Conservation (phyloP, 1,140 invertebrate genomes). For the Melanaphis sacchari region DNA sequence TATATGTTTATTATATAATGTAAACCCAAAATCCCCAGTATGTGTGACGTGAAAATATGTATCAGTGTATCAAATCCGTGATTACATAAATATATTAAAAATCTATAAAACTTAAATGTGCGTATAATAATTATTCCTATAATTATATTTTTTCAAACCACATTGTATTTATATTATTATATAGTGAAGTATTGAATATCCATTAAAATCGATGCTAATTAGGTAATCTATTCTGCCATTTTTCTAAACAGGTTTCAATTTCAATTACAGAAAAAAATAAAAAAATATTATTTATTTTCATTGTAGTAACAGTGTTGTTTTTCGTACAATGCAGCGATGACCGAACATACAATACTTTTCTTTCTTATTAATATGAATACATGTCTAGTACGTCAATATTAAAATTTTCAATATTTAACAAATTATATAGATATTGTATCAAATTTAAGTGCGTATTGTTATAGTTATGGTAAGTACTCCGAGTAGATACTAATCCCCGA, state of each 20-base stretch:
- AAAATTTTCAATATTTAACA: neutral
- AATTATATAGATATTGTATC: neutral
- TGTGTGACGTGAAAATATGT: neutral
- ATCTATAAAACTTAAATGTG: neutral
- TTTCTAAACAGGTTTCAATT: neutral
- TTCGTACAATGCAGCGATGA: neutral
- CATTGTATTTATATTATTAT: no score
- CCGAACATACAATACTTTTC: neutral
- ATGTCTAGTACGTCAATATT: neutral
- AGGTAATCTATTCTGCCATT: neutral
- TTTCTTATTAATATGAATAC: neutral
- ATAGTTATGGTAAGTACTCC: neutral
- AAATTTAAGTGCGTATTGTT: neutral
- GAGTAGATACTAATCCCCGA: neutral
- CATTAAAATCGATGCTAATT: neutral
- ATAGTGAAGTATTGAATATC: no score
- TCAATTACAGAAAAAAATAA: neutral
- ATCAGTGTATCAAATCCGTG: no score
- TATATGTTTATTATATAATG: neutral
- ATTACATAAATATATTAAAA: no score
- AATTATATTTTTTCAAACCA: neutral
- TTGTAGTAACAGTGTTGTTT: neutral
- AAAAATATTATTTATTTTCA: neutral
- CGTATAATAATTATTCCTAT: neutral
- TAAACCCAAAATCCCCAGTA: neutral